Evolutionary conservation across 1,140 invertebrate species (phyloP), one percentile per base, ranked within the genome.

Genomic region (Hirudo medicinalis): DNA sequence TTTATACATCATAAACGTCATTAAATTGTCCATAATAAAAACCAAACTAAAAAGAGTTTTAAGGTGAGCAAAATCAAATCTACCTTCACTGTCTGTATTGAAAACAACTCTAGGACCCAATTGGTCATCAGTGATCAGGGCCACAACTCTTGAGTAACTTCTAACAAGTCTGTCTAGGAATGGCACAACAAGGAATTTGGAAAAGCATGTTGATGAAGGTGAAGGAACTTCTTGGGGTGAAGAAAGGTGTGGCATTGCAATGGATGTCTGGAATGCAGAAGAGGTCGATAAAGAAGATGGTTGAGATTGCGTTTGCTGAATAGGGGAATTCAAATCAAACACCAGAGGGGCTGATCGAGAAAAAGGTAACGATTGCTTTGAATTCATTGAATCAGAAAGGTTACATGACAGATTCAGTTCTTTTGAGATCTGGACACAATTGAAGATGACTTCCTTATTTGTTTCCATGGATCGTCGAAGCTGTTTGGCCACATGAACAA

Each of bases 51-150:
- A 57, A 9, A 57, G 54, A n/a, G 2, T 20, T n/a, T 57, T 57
- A 25, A 57, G 20, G 20, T 57, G 54, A 63, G 19, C 20, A n/a
- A 63, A 63, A 13, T 32, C 4, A 63, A 22, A 63, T 25, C 11
- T 25, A 63, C 57, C 29, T 63, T 32, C 29, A 25, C 20, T 32
- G 22, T 20, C 57, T 13, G 11, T n/a, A 25, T 63, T 63, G 15
- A 63, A 63, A 63, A 63, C 8, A 63, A 63, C 57, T 32, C 57
- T 63, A 32, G 57, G 57, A 11, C 57, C 57, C 57, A 63, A 25
- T 32, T n/a, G 57, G 29, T 63, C 57, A 32, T 63, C 20, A 25
- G 22, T 63, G 8, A 63, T n/a, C 11, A 63, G 57, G 20, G 57
- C 29, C 57, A 63, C 29, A 9, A 63, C 20, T 63, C 29, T 63